A percentile compares a stretch with the other conserved stretches of the same genome.
Conservation (phyloP, 2,113 vertebrate species). For the Hippotragus niger region DNA sequence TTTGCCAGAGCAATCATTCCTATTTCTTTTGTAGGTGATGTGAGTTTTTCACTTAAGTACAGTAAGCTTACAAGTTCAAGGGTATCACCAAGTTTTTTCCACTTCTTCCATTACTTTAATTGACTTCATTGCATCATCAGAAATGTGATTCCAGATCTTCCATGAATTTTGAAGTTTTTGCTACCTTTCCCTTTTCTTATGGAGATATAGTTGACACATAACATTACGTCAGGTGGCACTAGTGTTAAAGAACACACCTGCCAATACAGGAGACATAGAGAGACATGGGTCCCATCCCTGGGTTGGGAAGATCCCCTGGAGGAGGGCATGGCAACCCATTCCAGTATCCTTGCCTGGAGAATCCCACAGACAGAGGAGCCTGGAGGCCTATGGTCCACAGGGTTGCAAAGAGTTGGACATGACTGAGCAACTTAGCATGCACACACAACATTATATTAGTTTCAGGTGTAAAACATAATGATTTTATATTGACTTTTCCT, state of each 20-base stretch:
- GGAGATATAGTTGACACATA: neutral
- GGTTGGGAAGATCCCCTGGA: neutral
- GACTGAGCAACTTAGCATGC: neutral
- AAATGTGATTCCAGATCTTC: constrained; percentile 95
- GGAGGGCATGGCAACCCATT: neutral
- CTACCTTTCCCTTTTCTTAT: constrained; percentile 86
- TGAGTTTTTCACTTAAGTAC: constrained; percentile 84
- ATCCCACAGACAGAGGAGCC: neutral
- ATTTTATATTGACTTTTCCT: constrained; percentile 83
- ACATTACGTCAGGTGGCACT: neutral
- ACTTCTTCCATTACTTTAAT: constrained; percentile 93
- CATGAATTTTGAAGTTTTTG: constrained; percentile 89
- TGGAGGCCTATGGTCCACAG: neutral
- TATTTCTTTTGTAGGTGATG: constrained; percentile 85
- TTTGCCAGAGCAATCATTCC: constrained; percentile 87
- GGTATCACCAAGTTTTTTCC: constrained; percentile 90
- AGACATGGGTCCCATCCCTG: neutral
- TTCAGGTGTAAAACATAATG: neutral
- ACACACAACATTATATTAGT: neutral
- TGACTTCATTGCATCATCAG: constrained; percentile 84
- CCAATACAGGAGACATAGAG: neutral
- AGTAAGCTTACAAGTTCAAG: constrained; percentile 88
- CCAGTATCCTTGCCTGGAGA: neutral
- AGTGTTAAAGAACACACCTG: neutral
- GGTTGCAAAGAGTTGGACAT: neutral